Evolutionary conservation across 2,113 vertebrate genomes (phyloP).

Genomic region (Benitochromis conjunctus): DNA sequence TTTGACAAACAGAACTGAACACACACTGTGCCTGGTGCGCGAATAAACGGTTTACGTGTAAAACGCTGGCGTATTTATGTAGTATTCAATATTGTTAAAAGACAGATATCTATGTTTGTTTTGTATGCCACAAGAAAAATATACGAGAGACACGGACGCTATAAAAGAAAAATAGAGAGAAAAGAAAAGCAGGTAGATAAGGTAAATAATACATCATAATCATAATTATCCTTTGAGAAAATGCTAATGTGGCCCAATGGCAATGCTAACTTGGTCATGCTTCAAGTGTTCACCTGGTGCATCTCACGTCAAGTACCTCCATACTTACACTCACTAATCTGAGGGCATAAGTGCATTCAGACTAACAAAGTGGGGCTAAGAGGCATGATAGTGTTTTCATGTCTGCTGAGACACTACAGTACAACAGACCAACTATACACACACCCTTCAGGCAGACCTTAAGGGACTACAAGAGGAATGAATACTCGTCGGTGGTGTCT

Average conservation of each 20-base stretch:
- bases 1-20: background rate
- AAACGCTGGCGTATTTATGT: background rate
- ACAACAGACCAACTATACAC: background rate
- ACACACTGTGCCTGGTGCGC: background rate
- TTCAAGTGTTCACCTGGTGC: background rate
- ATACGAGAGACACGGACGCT: fast-evolving
- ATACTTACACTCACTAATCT: background rate
- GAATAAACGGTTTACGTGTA: background rate
- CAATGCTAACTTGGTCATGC: fast-evolving
- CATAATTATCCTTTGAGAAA: background rate
- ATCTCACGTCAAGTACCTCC: background rate
- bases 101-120: background rate
- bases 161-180: background rate
- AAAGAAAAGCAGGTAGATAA: background rate
- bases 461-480: background rate
- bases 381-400: background rate
- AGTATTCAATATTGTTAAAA: background rate
- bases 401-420: background rate
- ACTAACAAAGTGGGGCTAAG: background rate
- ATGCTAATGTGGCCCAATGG: background rate
- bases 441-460: background rate
- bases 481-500: background rate
- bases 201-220: background rate
- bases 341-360: background rate
- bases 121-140: background rate